phyloP scores from a whole-genome alignment of 2,113 vertebrate species.

The Arvicanthis niloticus region DNA sequence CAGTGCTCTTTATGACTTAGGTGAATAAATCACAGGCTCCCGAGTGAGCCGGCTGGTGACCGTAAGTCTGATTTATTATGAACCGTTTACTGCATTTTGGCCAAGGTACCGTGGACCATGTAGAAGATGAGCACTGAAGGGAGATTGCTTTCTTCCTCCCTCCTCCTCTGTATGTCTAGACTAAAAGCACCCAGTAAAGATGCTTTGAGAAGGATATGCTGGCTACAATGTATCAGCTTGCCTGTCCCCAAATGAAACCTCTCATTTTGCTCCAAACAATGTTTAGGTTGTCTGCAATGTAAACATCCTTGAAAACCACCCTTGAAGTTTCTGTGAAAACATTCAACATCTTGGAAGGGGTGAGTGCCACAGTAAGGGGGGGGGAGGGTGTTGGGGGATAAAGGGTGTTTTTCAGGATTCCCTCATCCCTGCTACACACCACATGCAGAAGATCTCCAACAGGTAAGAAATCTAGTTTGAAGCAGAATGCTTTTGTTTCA shows the following conservation, averaged over 20 bases:
- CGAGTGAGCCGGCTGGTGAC: conserved; percentile 44
- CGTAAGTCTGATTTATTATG: conserved; percentile 72
- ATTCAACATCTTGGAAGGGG: conserved; percentile 55
- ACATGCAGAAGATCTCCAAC: neutral
- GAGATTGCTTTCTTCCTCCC: conserved; percentile 9
- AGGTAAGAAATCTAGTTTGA: conserved; percentile 18
- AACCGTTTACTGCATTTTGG: conserved; percentile 61
- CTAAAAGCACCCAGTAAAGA: conserved; percentile 69
- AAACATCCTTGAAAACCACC: conserved; percentile 71
- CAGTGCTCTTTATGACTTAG: conserved; percentile 60
- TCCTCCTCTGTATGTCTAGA: conserved; percentile 62
- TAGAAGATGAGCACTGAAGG: conserved; percentile 56
- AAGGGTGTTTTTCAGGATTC: conserved; percentile 2
- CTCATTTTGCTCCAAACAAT: conserved; percentile 79
- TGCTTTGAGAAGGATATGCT: conserved; percentile 70
- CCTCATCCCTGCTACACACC: neutral
- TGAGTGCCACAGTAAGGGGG: neutral
- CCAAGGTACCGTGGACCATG: conserved; percentile 36
- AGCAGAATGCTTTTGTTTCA: conserved; percentile 57
- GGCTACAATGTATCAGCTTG: conserved; percentile 69
- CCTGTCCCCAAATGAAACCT: conserved; percentile 78
- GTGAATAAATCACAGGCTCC: conserved; percentile 61
- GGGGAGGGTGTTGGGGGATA: too few species aligned
- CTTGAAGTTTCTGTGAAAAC: conserved; percentile 79
- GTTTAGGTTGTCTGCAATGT: conserved; percentile 79